Evolutionary conservation across 2,113 vertebrate species (phyloP), one percentile per base, ranked within the genome.

Genomic region (Callipepla californica): DNA sequence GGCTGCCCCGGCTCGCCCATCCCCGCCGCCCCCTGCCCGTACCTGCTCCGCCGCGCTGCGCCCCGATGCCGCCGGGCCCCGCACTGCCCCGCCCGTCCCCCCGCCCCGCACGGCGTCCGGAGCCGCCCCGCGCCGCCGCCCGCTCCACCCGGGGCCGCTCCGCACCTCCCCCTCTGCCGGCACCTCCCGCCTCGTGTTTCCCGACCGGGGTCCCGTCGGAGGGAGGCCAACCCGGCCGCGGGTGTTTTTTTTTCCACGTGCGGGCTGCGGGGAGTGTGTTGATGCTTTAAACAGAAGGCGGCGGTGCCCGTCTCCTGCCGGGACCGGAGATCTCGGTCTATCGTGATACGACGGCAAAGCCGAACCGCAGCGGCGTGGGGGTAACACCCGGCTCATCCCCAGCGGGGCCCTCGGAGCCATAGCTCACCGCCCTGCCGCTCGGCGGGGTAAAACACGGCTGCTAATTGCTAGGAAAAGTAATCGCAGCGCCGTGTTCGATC

Each of bases 401-500:
- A 74, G 48, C 0, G 1, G 13, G 7, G 44, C 59, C 74, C 74
- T 14, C 2, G 14, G 89, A 50, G 70, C 42, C n/a, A 62, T 73
- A 72, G 93, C 90, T 80, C 92, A 80, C 42, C 0, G 6, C 58
- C 22, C 51, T 28, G 18, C 40, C 62, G 50, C 76, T 57, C 25
- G 67, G 61, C 51, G 44, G 59, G 93, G 91, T 77, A n/a, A 75
- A 53, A 9, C 5, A 40, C 9, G 69, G 14, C 20, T 61, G 79
- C 81, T 40, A 73, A 72, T 92, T n/a, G 40, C 48, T 58, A 63
- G 77, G 87, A 83, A 45, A 28, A 63, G 51, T 42, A 87, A 80
- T 59, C 65, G 21, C 44, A 34, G 73, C 38, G 75, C 81, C 92
- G 82, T 74, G 89, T 85, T 96, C 65, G 28, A 22, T 94, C 96